Evolutionary conservation across 2,113 vertebrate genomes (phyloP).

Genomic region (Pardalotus punctatus): DNA sequence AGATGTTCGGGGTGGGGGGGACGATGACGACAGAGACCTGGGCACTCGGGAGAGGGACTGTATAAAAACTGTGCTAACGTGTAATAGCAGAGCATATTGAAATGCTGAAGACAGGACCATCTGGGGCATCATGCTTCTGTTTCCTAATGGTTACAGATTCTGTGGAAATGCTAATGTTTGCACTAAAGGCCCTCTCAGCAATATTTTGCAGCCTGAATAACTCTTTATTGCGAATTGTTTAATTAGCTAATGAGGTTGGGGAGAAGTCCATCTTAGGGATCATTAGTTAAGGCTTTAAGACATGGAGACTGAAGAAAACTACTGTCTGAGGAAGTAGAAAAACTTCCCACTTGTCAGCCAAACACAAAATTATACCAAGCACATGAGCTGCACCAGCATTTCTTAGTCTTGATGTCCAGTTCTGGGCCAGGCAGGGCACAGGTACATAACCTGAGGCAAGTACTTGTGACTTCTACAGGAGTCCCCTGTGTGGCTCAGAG

Average conservation of each 20-base stretch:
- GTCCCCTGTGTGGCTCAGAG: neutral
- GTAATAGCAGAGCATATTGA: neutral
- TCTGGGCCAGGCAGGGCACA: neutral
- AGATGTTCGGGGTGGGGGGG: neutral
- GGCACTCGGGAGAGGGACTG: neutral
- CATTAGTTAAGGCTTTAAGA: conserved; percentile 60
- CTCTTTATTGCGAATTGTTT: conserved; percentile 61
- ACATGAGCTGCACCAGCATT: neutral
- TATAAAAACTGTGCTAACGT: neutral
- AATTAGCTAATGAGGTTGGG: conserved; percentile 60
- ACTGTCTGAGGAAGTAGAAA: conserved; percentile 12
- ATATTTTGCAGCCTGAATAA: conserved; percentile 47
- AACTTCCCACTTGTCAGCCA: neutral
- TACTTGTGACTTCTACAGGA: neutral
- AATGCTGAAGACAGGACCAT: neutral
- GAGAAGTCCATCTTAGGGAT: conserved; percentile 55
- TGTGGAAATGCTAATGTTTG: conserved; percentile 25
- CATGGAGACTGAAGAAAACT: conserved; percentile 23
- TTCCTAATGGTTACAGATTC: conserved; percentile 7
- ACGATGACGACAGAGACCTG: neutral
- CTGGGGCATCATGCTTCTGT: neutral
- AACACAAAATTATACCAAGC: neutral
- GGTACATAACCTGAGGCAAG: neutral
- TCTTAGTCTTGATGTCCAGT: neutral
- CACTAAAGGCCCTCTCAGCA: conserved; percentile 16